Evolutionary conservation across 2,888 invertebrate genomes (phyloP).

Genomic region (Ophioninae sp.): DNA sequence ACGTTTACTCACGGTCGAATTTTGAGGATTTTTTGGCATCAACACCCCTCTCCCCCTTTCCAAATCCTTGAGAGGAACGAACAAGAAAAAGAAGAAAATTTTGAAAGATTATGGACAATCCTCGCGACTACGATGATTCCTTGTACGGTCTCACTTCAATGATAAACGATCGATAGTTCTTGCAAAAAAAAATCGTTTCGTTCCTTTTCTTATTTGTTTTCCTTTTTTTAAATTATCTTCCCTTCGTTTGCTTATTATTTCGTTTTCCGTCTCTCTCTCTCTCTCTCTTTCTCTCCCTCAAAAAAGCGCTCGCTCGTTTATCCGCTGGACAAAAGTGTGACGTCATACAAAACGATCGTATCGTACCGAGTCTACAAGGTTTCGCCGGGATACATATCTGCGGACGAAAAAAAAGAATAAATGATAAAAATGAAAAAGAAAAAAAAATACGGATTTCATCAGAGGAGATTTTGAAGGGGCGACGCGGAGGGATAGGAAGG

Average conservation of each 20-base stretch:
- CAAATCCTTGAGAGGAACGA: conserved; percentile 52
- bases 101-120: conserved; percentile 80
- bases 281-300: background rate
- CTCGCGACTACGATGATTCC: conserved; percentile 69
- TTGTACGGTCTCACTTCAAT: conserved; percentile 68
- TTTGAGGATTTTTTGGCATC: conserved; percentile 35
- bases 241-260: background rate
- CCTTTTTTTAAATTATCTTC: background rate
- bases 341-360: conserved; percentile 24
- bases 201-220: background rate
- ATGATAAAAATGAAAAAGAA: conserved; percentile 58
- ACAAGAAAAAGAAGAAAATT: conserved; percentile 62
- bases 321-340: conserved; percentile 50
- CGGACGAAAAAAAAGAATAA: conserved; percentile 69
- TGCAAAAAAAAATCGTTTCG: conserved; percentile 31
- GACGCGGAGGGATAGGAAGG: background rate
- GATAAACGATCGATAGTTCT: conserved; percentile 62
- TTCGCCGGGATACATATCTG: conserved; percentile 38
- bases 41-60: conserved; percentile 46
- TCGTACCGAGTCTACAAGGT: conserved; percentile 26
- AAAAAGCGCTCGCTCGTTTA: background rate
- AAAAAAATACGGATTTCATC: conserved; percentile 69
- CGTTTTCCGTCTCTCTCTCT: background rate
- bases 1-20: conserved; percentile 38
- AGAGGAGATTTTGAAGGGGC: background rate